phyloP scores from a whole-genome alignment of 2,113 vertebrate genomes.

The Cyanoderma ruficeps region DNA sequence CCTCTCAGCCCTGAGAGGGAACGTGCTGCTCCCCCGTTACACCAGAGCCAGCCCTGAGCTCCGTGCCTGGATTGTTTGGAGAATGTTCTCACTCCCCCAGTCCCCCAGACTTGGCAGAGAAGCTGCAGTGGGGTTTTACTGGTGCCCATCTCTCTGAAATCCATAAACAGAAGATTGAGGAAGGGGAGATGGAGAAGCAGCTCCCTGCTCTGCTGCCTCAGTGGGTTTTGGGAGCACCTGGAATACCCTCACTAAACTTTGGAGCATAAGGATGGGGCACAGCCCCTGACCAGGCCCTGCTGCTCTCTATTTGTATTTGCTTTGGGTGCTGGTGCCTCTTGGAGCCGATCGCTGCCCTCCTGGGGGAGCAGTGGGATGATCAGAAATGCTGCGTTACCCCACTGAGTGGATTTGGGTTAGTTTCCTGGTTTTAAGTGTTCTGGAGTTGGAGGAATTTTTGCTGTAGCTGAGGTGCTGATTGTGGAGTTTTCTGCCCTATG shows the following conservation, averaged over 20 bases:
- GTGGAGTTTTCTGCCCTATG: not conserved
- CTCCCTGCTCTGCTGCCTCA: not conserved
- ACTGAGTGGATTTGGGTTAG: rapidly evolving
- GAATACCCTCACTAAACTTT: not conserved
- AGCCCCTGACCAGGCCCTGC: not conserved
- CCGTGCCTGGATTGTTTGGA: not conserved
- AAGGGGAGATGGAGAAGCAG: not conserved
- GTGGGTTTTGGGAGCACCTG: not conserved
- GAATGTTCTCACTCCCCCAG: not conserved
- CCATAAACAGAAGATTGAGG: not conserved
- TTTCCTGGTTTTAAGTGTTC: not conserved
- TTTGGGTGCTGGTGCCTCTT: rapidly evolving
- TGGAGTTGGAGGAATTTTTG: not conserved
- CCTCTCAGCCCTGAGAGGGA: not conserved
- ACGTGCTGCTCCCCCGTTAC: not conserved
- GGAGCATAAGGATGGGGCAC: rapidly evolving
- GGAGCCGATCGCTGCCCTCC: rapidly evolving
- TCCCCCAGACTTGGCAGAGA: not conserved
- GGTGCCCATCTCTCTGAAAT: not conserved
- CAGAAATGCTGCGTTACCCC: rapidly evolving
- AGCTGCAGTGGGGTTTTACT: not conserved
- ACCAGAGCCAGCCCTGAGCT: not conserved
- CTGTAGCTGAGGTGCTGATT: not conserved
- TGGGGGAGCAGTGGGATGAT: rapidly evolving
- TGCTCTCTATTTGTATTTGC: not conserved